A percentile compares a stretch with the other conserved stretches of the same genome.
phyloP scores from a whole-genome alignment of 1,140 invertebrate genomes.

The Formica exsecta region DNA sequence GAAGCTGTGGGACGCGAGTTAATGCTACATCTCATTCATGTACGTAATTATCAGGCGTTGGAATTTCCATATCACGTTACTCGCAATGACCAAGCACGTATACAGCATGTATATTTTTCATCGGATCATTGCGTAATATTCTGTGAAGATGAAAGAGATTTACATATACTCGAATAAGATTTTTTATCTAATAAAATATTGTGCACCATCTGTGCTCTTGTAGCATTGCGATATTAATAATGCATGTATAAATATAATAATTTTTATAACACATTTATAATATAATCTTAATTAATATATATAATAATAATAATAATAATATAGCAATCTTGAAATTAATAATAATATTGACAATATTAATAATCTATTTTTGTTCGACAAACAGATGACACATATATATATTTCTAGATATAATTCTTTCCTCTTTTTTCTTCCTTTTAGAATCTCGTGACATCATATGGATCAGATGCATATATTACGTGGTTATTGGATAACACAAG shows the following conservation, averaged over 20 bases:
- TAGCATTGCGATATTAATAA: background rate
- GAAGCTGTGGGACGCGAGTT: slow-evolving; percentile 96
- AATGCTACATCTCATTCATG: slow-evolving; percentile 94
- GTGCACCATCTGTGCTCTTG: no score
- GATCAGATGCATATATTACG: slow-evolving; percentile 92
- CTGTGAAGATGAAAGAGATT: background rate
- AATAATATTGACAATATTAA: background rate
- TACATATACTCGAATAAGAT: no score
- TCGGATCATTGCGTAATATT: background rate
- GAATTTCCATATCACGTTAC: slow-evolving; percentile 67
- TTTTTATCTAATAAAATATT: no score
- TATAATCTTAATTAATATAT: background rate
- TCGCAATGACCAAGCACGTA: slow-evolving; percentile 51
- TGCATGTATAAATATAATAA: background rate
- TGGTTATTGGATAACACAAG: slow-evolving; percentile 96
- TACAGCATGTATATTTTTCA: background rate
- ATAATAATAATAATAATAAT: background rate
- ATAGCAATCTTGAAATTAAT: background rate
- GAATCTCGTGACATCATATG: slow-evolving; percentile 94
- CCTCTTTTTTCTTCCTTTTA: slow-evolving; percentile 82
- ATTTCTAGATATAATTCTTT: background rate
- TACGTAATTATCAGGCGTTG: slow-evolving; percentile 82
- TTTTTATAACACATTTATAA: background rate
- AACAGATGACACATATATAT: background rate
- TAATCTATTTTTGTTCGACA: background rate